Evolutionary conservation across 1,140 invertebrate species (phyloP).

Genomic region (Whitmania pigra): DNA sequence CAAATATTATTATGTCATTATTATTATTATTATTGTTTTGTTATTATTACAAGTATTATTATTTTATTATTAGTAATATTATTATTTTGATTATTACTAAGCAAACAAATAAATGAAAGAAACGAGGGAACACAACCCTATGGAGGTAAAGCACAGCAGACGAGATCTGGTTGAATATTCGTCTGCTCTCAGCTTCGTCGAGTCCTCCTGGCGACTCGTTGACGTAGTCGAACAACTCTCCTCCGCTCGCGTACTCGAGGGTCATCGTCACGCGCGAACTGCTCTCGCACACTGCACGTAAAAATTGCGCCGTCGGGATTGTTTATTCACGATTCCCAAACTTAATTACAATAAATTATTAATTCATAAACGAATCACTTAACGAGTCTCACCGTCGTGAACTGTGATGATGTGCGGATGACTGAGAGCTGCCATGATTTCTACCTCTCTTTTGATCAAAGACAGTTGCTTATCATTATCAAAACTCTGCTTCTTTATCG

Average conservation of each 20-base stretch:
- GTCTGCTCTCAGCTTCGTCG: slow-evolving; percentile 73
- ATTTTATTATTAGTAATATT: too few species aligned
- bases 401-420: slow-evolving; percentile 98
- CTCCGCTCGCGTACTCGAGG: slow-evolving; percentile 93
- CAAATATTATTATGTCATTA: too few species aligned
- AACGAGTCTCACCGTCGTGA: slow-evolving; percentile 67
- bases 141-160: slow-evolving; percentile 97
- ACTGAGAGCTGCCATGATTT: slow-evolving; percentile 94
- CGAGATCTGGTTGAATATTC: slow-evolving; percentile 91
- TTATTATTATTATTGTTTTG: too few species aligned
- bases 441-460: slow-evolving; percentile 85
- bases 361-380: background rate
- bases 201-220: slow-evolving; percentile 76
- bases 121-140: slow-evolving; percentile 50
- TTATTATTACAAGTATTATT: too few species aligned
- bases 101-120: background rate
- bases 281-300: slow-evolving; percentile 3
- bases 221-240: slow-evolving; percentile 95
- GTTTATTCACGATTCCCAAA: background rate
- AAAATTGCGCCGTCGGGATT: background rate
- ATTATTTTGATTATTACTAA: too few species aligned
- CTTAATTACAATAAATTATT: background rate
- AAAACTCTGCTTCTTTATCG: slow-evolving; percentile 97
- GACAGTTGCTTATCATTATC: slow-evolving; percentile 91
- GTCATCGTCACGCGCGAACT: slow-evolving; percentile 6